Evolutionary conservation across 2,888 invertebrate species (phyloP).

Genomic region (Oscheius sp.): DNA sequence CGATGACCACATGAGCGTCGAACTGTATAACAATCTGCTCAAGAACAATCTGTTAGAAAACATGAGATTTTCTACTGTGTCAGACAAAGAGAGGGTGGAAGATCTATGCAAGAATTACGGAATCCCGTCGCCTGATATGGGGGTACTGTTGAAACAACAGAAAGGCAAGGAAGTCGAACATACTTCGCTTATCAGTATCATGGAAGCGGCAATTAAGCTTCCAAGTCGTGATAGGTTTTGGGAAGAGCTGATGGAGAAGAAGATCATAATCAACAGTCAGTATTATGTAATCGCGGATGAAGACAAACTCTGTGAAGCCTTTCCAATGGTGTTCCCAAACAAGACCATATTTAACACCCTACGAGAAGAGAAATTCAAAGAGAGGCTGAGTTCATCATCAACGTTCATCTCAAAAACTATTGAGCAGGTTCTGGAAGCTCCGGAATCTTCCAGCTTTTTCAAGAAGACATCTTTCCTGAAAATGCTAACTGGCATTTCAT

Average conservation of each 20-base stretch:
- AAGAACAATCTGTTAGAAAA: background rate
- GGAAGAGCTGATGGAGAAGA: background rate
- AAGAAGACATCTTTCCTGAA: background rate
- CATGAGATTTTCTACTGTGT: background rate
- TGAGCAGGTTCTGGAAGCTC: constrained; percentile 6
- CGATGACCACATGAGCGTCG: background rate
- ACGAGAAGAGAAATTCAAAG: background rate
- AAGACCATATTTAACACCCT: background rate
- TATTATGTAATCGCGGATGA: background rate
- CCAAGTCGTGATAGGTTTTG: background rate
- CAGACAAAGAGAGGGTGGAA: background rate
- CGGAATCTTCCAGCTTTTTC: background rate
- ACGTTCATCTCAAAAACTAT: background rate
- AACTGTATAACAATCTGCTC: background rate
- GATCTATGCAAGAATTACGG: background rate
- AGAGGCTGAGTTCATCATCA: background rate
- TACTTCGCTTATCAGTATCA: too few relatives aligned
- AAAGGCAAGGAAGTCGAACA: background rate
- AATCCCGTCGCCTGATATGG: background rate
- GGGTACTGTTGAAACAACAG: background rate
- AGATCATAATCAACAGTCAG: background rate
- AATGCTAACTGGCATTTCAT: too few relatives aligned
- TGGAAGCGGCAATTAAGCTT: too few relatives aligned
- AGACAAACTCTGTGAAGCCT: background rate
- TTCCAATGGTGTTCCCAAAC: background rate